Base-by-base conservation (phyloP, 2,888 invertebrate genomes). In the Anthophora plumipes region DNA sequence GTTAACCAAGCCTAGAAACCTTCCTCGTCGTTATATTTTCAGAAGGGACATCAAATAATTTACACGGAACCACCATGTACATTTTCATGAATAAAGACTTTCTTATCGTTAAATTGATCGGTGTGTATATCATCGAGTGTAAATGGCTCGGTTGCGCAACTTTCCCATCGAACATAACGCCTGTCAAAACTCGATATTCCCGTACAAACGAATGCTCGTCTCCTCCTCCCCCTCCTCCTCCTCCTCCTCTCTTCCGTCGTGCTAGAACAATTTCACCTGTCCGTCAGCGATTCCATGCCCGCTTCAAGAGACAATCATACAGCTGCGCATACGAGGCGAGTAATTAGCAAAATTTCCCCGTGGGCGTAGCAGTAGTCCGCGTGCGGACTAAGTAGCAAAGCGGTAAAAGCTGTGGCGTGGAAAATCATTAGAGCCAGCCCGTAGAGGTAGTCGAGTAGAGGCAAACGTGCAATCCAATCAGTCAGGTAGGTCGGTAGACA, bases 371-470 rank as follows among this genome's bases (percentile, higher is more conserved):
- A 57, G 59, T 59, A 69, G 61, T 75, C 77, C 55, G 73, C 70
- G 80, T 76, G 46, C 67, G 72, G 77, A 80, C 83, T 63, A 68
- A 77, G 43, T 54, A 77, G 77, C 75, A 57, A n/a, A 72, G 78
- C 84, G 86, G 80, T 64, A 86, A 83, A 89, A 86, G 84, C 80
- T 84, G 41, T 17, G 81, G 81, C 88, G 89, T 88, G 90, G 90
- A 91, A 91, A 91, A 91, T 91, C 85, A 86, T 91, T 89, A 88
- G 88, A 86, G 69, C 55, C 46, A 20, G 85, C 54, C 67, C 46
- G 52, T 71, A 77, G 31, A 31, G 80, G 77, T 37, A 71, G 59
- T 54, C 48, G 50, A 43, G 61, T 61, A 55, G 37, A 69, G 66
- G 80, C 67, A 67, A 67, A 67, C 80, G 73, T 66, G 80, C 74